phyloP scores from a whole-genome alignment of 2,797 vertebrate species.

The Sebastolobus altivelis region DNA sequence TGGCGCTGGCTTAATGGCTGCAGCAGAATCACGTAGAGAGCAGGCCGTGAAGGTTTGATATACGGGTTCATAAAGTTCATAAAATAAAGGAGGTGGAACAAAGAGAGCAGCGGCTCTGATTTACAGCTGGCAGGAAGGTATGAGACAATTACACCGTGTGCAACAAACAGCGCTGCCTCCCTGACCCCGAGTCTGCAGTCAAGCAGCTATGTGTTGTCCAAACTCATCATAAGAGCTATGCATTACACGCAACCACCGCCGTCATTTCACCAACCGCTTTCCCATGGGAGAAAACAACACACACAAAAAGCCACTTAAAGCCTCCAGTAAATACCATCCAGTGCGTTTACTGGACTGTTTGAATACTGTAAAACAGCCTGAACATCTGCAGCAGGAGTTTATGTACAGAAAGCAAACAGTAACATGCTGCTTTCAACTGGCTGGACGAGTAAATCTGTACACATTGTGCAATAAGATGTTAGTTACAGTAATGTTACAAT shows the following conservation, averaged over 20 bases:
- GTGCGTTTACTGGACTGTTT: constrained; percentile 39
- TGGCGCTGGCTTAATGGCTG: constrained; percentile 31
- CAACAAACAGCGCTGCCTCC: constrained; percentile 12
- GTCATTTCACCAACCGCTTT: constrained; percentile 24
- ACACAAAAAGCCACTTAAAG: constrained; percentile 23
- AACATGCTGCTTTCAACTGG: constrained; percentile 4
- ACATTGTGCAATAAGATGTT: background rate
- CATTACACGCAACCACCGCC: constrained; percentile 13
- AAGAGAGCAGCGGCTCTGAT: constrained; percentile 52
- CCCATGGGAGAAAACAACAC: constrained; percentile 37
- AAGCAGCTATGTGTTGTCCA: background rate
- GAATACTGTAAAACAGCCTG: constrained; percentile 38
- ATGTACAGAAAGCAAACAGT: constrained; percentile 30
- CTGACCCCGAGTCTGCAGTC: constrained; percentile 3
- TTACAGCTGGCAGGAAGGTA: constrained; percentile 53
- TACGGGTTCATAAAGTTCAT: constrained; percentile 57
- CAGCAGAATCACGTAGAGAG: constrained; percentile 19
- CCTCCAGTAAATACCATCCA: constrained; percentile 57
- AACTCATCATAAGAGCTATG: constrained; percentile 20
- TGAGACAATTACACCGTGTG: constrained; percentile 19
- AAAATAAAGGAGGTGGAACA: constrained; percentile 42
- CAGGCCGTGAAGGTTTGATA: constrained; percentile 36
- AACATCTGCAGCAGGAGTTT: constrained; percentile 56
- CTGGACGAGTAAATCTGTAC: background rate
- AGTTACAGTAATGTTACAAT: background rate